Base-by-base conservation (phyloP, 2,888 invertebrate genomes). In the Macrosiphum euphorbiae region DNA sequence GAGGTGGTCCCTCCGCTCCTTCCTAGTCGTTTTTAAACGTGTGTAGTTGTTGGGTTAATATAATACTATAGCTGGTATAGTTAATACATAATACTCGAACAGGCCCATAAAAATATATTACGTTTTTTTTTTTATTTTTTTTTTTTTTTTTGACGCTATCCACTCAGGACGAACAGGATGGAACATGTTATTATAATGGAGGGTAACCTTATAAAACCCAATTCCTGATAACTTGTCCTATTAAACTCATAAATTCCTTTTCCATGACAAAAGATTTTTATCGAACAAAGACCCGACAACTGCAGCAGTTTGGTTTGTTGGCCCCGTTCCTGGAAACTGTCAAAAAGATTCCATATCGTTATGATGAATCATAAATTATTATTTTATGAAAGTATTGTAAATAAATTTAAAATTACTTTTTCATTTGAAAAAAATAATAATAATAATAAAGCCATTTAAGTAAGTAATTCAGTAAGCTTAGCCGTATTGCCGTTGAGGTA, bases 81-180 rank as follows among this genome's bases (percentile, higher is more conserved):
- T 47, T 47, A 47, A 78, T 78, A 78, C 78, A 78, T 35, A 78
- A 78, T 78, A 78, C 78, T 78, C 89, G 8, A 89, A 78, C 78
- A 35, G 47, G 44, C 89, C 61, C 89, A 47, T 89, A 89, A 89
- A 61, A 44, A 8, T 61, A 89, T 61, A 89, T 89, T 61, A 44
- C 89, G 89, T 61, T 61, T n/a, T 52, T 44, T 88, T 88, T 35
- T 16, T 8, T 88, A 44, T 41, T 85, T 67, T 67, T 67, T 67
- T 78, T 41, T 85, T 67, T 67, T 67, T 67, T 78, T 35, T 78
- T 35, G 20, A 78, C 20, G 35, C 35, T 78, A 35, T 78, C 35
- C 78, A 78, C 78, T 78, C 78, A 8, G 20, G 78, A 78, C 78
- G 20, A 35, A 78, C 35, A 78, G 78, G 78, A 78, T 24, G 78